A percentile compares a stretch with the other conserved stretches of the same genome.
Evolutionary conservation across 1,140 invertebrate genomes (phyloP).

Genomic region (Leptonema lineaticorne): DNA sequence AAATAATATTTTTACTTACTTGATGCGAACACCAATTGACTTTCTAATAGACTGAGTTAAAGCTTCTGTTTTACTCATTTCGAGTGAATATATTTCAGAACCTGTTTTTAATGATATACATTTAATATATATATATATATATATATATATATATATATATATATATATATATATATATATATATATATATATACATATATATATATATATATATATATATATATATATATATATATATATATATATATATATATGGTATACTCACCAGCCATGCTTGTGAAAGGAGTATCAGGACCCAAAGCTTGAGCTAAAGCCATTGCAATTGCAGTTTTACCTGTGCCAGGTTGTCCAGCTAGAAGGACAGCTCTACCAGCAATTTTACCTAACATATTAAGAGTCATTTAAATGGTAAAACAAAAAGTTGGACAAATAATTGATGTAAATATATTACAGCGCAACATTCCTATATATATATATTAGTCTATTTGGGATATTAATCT

Average conservation of each 20-base stretch:
- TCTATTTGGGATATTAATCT: no score
- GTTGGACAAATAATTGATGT: neutral
- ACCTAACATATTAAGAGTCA: constrained; percentile 43
- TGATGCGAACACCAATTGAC: constrained; percentile 96
- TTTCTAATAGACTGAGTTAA: constrained; percentile 96
- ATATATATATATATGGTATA: no score
- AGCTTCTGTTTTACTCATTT: constrained; percentile 99
- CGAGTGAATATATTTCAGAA: constrained; percentile 97
- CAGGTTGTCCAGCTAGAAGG: constrained; percentile 93
- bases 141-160: no score
- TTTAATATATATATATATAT: no score
- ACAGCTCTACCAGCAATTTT: constrained; percentile 98
- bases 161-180: no score
- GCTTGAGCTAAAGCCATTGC: constrained; percentile 96
- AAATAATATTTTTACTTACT: constrained; percentile 62
- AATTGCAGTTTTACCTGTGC: constrained; percentile 97
- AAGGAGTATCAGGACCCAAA: constrained; percentile 92
- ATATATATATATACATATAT: no score
- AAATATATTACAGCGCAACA: neutral
- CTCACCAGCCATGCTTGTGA: constrained; percentile 87
- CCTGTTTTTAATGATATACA: constrained; percentile 62
- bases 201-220: no score
- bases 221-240: no score
- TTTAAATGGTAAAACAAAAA: no score
- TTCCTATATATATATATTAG: no score